Evolutionary conservation across 2,113 vertebrate species (phyloP).

Genomic region (Bubo scandiacus): DNA sequence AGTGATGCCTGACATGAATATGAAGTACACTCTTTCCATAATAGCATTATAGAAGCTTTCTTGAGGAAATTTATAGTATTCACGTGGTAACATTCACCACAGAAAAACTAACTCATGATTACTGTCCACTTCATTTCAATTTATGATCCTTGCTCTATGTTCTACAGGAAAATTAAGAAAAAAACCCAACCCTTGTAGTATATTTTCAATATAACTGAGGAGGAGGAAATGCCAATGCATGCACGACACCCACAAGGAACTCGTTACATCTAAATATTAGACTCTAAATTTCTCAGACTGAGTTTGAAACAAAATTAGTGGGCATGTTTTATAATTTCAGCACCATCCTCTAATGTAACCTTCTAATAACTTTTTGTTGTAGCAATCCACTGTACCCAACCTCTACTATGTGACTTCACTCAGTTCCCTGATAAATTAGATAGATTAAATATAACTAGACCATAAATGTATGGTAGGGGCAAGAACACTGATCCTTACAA

Average conservation of each 20-base stretch:
- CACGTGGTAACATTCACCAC: not conserved
- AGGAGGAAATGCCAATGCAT: not conserved
- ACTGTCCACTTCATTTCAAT: not conserved
- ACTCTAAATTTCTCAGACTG: not conserved
- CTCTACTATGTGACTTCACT: not conserved
- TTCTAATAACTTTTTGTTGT: not conserved
- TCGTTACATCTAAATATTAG: not conserved
- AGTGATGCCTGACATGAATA: not conserved
- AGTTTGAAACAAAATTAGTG: not conserved
- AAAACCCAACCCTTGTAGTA: not conserved
- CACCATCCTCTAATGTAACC: not conserved
- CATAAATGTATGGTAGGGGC: not conserved
- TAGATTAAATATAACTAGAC: not conserved
- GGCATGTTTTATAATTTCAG: not conserved
- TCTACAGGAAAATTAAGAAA: constrained; percentile 13
- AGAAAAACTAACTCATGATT: constrained; percentile 4
- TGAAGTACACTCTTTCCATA: not conserved
- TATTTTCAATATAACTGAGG: not conserved
- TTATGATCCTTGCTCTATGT: not conserved
- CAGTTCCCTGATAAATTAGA: not conserved
- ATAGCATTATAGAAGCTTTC: not conserved
- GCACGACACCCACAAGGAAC: not conserved
- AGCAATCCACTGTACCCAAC: not conserved
- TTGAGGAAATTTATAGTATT: not conserved
- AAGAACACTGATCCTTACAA: not conserved